Conservation (phyloP, 2,888 invertebrate species). For the Andrena trimmerana region DNA sequence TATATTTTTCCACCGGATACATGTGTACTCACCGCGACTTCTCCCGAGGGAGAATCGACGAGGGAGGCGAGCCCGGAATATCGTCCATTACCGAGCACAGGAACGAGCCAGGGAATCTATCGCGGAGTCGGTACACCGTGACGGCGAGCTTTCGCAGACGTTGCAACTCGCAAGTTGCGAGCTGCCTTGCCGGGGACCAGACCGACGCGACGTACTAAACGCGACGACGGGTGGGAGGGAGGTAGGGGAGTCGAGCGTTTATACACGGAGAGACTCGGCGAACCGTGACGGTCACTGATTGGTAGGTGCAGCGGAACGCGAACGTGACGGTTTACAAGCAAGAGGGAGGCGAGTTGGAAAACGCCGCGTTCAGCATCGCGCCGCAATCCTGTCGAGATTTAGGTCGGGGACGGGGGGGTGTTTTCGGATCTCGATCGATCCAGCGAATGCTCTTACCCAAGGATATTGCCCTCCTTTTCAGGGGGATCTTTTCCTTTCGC, state of each 20-base stretch:
- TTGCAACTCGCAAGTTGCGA: conserved; percentile 27
- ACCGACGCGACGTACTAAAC: conserved; percentile 40
- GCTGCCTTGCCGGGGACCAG: no score
- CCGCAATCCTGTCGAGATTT: conserved; percentile 44
- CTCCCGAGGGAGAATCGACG: not conserved
- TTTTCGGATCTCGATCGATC: conserved; percentile 42
- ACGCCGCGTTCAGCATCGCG: conserved; percentile 32
- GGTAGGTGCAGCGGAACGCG: conserved; percentile 43
- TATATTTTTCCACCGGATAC: conserved; percentile 36
- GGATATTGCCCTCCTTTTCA: conserved; percentile 26
- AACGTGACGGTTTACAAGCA: conserved; percentile 52
- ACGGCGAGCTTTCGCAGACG: conserved; percentile 45
- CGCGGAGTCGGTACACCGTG: not conserved
- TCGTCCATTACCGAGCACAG: not conserved
- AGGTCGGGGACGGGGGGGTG: conserved; percentile 26
- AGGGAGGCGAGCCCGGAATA: not conserved
- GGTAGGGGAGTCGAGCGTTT: not conserved
- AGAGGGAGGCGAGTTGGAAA: conserved; percentile 31
- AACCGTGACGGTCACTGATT: conserved; percentile 56
- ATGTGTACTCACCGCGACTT: conserved; percentile 25
- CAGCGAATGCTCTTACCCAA: conserved; percentile 16
- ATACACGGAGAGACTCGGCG: conserved; percentile 38
- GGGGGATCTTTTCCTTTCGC: not conserved
- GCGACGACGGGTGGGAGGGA: not conserved
- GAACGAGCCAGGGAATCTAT: conserved; percentile 5